These are phyloP conservation scores for Rhyacichthys aspro DNA, from an alignment of 2,797 vertebrate genomes.

Conservation along the genomic window DNA sequence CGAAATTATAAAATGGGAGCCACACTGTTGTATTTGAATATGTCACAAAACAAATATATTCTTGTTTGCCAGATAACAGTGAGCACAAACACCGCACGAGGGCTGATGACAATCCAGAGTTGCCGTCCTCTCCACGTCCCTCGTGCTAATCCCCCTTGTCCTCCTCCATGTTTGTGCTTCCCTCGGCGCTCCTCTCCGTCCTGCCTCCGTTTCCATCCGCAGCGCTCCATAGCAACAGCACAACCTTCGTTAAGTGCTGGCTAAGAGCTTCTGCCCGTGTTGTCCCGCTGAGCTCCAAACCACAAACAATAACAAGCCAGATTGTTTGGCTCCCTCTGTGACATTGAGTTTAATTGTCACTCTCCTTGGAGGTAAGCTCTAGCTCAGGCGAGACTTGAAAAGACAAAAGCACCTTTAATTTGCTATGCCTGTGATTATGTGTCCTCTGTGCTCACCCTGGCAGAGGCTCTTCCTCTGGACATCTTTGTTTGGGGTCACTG, in stretches of 20 bases:
- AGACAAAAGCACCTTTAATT: slow-evolving; percentile 45
- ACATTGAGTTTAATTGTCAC: slow-evolving; percentile 65
- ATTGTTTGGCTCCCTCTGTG: slow-evolving; percentile 50
- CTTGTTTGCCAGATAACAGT: not conserved
- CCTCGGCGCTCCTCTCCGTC: slow-evolving; percentile 27
- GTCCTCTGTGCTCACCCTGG: slow-evolving; percentile 18
- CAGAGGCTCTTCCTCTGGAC: slow-evolving; percentile 7
- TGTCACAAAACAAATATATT: slow-evolving; percentile 1
- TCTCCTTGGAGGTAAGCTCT: slow-evolving; percentile 41
- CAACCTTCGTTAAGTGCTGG: slow-evolving; percentile 62
- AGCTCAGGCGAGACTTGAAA: slow-evolving; percentile 29
- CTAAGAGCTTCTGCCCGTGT: slow-evolving; percentile 56
- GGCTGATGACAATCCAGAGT: slow-evolving; percentile 25
- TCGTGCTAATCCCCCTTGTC: slow-evolving; percentile 29
- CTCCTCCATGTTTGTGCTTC: slow-evolving; percentile 13
- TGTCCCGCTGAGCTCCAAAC: slow-evolving; percentile 45
- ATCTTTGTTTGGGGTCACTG: slow-evolving; percentile 8
- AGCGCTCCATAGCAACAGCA: slow-evolving; percentile 63
- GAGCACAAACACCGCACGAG: slow-evolving; percentile 17
- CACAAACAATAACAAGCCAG: slow-evolving; percentile 62
- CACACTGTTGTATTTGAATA: not conserved
- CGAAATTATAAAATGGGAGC: not conserved
- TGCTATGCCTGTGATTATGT: slow-evolving; percentile 34
- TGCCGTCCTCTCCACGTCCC: not conserved
- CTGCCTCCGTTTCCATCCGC: slow-evolving; percentile 37